Evolutionary conservation across 2,113 vertebrate genomes (phyloP).

Genomic region (Circaetus cinerascens): DNA sequence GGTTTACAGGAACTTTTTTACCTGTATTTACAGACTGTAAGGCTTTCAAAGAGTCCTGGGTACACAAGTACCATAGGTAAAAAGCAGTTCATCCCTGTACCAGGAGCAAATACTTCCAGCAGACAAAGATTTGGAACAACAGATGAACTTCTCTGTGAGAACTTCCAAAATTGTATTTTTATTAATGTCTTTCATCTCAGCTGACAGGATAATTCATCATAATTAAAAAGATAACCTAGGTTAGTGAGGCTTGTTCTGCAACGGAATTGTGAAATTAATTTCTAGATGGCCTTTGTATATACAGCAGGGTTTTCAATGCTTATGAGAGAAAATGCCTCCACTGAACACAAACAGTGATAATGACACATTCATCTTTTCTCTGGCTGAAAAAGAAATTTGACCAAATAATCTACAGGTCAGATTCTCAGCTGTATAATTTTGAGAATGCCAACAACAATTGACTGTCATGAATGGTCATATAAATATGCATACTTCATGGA

Average conservation of each 20-base stretch:
- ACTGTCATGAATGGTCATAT: neutral
- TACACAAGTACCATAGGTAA: neutral
- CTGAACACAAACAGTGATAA: neutral
- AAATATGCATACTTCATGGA: neutral
- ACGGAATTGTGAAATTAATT: neutral
- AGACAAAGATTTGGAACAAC: neutral
- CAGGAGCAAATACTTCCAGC: neutral
- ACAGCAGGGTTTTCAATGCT: neutral
- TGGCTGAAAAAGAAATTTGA: neutral
- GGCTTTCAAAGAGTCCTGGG: neutral
- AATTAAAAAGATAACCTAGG: slow-evolving; percentile 37
- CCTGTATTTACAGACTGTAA: neutral
- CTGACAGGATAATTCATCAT: slow-evolving; percentile 36
- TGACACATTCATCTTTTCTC: neutral
- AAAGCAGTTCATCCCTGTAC: neutral
- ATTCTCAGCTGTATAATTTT: neutral
- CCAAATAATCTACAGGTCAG: neutral
- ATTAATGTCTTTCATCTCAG: slow-evolving; percentile 27
- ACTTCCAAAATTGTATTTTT: neutral
- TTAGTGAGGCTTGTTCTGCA: neutral
- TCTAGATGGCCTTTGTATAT: neutral
- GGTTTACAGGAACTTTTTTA: neutral
- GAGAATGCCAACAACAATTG: neutral
- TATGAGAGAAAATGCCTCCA: neutral
- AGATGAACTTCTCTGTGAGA: neutral